Evolutionary conservation across 2,888 invertebrate species (phyloP).

Genomic region (Mesorhabditis belari): DNA sequence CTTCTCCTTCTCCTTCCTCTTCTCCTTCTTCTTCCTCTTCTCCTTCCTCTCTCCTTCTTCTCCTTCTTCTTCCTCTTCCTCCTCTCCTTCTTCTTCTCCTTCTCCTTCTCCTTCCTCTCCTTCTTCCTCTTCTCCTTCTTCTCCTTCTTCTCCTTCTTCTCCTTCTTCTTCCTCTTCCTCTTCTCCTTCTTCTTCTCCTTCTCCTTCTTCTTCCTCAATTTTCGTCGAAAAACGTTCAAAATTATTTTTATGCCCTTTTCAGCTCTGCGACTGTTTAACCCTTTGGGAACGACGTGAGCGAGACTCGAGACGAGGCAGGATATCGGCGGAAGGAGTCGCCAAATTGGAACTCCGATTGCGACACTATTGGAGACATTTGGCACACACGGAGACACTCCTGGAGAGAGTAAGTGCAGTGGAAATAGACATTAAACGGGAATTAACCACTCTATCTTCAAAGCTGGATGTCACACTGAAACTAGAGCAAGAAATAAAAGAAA

Average conservation of each 20-base stretch:
- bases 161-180: neutral
- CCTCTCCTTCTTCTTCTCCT: neutral
- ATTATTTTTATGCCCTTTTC: neutral
- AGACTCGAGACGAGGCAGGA: constrained; percentile 25
- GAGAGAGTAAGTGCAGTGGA: constrained; percentile 1
- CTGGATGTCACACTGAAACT: too few species aligned
- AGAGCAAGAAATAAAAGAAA: too few species aligned
- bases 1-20: neutral
- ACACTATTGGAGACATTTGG: constrained; percentile 78
- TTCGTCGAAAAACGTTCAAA: neutral
- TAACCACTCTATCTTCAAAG: too few species aligned
- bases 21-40: neutral
- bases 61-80: neutral
- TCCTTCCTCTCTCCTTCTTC: neutral
- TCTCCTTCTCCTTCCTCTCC: neutral
- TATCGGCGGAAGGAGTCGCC: constrained; percentile 28
- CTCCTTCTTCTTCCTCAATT: neutral
- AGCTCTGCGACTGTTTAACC: constrained; percentile 37
- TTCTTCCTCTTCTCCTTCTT: neutral
- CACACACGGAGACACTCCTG: neutral
- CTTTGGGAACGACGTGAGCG: constrained; percentile 37
- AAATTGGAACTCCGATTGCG: constrained; percentile 32
- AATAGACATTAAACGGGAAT: neutral
- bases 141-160: neutral
- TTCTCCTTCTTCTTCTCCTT: neutral